Percentiles rank a stretch among this genome's conserved stretches.
Evolutionary conservation across 2,888 invertebrate species (phyloP).

Genomic region (Loripinus fragilis): DNA sequence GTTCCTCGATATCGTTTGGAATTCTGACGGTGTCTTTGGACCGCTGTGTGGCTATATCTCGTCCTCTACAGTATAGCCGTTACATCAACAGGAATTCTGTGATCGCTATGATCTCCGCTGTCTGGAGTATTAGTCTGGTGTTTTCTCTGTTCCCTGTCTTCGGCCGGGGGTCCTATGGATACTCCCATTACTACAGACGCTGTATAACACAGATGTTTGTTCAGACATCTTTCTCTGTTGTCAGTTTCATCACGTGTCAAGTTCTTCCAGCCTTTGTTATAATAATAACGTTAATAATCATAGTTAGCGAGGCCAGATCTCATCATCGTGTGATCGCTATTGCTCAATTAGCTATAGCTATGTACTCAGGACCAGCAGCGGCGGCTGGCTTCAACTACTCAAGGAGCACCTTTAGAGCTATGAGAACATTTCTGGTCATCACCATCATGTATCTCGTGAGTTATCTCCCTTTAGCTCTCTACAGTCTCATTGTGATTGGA

Average conservation of each 20-base stretch:
- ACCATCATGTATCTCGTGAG: constrained; percentile 56
- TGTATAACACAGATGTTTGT: constrained; percentile 47
- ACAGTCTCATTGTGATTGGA: constrained; percentile 47
- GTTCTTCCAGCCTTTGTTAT: constrained; percentile 62
- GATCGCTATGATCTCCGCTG: constrained; percentile 36
- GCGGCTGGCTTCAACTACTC: constrained; percentile 55
- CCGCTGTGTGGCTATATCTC: constrained; percentile 68
- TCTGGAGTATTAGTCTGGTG: constrained; percentile 62
- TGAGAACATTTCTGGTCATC: constrained; percentile 67
- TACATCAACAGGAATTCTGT: constrained; percentile 59
- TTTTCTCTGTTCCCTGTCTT: constrained; percentile 61
- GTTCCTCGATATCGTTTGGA: constrained; percentile 55
- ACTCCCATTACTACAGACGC: constrained; percentile 38
- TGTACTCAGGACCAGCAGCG: constrained; percentile 53
- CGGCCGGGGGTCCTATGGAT: constrained; percentile 59
- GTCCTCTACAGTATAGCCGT: constrained; percentile 66
- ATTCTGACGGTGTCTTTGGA: constrained; percentile 69
- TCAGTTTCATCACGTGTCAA: constrained; percentile 57
- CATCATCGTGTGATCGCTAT: constrained; percentile 70
- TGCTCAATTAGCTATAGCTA: constrained; percentile 63
- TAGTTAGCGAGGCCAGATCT: constrained; percentile 61
- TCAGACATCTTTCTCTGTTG: constrained; percentile 37
- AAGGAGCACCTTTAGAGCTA: constrained; percentile 63
- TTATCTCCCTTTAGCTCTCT: constrained; percentile 60
- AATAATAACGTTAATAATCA: constrained; percentile 54